Base-by-base conservation (phyloP, 2,113 vertebrate species). In the Osmerus mordax region DNA sequence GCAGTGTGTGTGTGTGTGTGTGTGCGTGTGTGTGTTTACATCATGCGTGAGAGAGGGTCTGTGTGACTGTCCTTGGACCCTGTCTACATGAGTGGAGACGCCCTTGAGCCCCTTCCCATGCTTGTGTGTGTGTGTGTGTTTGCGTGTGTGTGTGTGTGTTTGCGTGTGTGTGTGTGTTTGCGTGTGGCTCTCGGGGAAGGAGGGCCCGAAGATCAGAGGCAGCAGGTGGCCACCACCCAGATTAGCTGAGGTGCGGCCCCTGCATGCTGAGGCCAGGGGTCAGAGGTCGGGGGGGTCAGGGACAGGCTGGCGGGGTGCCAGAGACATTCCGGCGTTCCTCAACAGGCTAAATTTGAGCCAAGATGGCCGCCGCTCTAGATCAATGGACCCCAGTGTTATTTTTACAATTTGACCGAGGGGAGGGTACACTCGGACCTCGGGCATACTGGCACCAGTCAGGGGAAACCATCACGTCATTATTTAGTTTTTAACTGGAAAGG, bases 271-370 rank as follows among this genome's bases (percentile, higher is more conserved):
- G 73, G 66, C 77, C 77, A 66, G 65, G 78, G 84, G 85, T 83
- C 78, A 86, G 74, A 87, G 89, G 83, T 88, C 75, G 14, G 65
- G 71, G 71, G 32, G 41, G 41, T 77, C 67, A 82, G 84, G 76
- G 87, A 86, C 81, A 83, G 85, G 81, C 83, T 82, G 74, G 75
- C 78, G 36, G 54, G 4, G 74, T 78, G 83, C 79, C 67, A 73
- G 76, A 86, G 77, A 83, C 88, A 88, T 90, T 87, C 87, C 83
- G 18, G 80, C 86, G 83, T 89, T 87, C 83, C 86, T 84, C 6
- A 32, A 61, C 67, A 66, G 75, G 74, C 83, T 86, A 85, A 89
- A 87, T 85, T 52, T 18, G 78, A 81, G 82, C 72, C 29, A 81
- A 74, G 69, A 25, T n/a, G 55, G 74, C 75, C 71, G 69, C 77